A percentile compares a stretch with the other conserved stretches of the same genome.
These are phyloP conservation scores for Cranoglanis bouderius DNA, from an alignment of 2,113 vertebrate species.

Conservation along the genomic window DNA sequence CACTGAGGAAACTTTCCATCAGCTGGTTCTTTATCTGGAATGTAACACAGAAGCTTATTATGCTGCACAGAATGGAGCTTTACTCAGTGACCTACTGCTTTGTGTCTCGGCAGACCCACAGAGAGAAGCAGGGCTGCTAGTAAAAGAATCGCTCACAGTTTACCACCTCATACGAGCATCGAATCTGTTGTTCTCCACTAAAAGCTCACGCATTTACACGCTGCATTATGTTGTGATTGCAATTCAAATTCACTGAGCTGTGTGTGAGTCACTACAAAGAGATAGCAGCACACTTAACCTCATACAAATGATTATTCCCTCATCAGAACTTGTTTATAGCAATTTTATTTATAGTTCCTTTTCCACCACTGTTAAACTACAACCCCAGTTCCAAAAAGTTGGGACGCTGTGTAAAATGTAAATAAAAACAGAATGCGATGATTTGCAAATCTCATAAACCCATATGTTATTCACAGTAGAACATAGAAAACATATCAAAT, in stretches of 20 bases:
- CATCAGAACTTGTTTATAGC: constrained; percentile 4
- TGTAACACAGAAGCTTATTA: constrained; percentile 19
- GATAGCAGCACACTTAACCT: constrained; percentile 2
- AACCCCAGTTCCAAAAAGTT: no score
- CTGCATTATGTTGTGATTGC: constrained; percentile 14
- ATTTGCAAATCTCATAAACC: no score
- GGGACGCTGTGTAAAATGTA: no score
- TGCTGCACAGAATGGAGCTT: constrained; percentile 2
- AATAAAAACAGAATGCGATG: no score
- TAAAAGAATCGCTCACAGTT: neutral
- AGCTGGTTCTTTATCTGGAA: constrained; percentile 13
- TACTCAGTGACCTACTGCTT: neutral
- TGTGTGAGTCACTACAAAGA: constrained; percentile 14
- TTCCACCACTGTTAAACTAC: neutral
- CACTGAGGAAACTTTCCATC: constrained; percentile 19
- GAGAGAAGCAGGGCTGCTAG: neutral
- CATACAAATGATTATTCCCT: constrained; percentile 8
- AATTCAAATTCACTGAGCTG: neutral
- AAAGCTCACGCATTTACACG: constrained; percentile 2
- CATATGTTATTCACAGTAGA: no score
- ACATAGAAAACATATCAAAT: no score
- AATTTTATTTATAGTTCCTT: constrained; percentile 8
- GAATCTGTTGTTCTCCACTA: constrained; percentile 10
- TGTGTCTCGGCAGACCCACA: neutral
- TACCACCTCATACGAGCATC: constrained; percentile 12